phyloP scores from a whole-genome alignment of 2,888 invertebrate species.

The Fragum sueziense region DNA sequence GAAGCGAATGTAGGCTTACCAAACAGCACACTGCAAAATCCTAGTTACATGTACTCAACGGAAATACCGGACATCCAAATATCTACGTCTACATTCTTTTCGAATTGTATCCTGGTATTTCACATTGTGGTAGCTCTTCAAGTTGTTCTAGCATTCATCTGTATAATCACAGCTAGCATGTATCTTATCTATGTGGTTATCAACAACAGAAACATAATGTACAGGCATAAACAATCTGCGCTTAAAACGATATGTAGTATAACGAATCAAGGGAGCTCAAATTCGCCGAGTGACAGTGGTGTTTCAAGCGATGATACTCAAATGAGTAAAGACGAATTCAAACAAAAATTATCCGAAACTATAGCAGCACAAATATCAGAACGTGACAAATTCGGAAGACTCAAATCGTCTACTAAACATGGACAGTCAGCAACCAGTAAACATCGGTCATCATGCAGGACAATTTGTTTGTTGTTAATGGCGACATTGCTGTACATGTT shows the following conservation, averaged over 20 bases:
- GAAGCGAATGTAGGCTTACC: no score
- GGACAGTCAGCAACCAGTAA: not conserved
- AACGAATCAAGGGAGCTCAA: not conserved
- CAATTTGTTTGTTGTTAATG: conserved; percentile 14
- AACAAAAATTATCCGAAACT: not conserved
- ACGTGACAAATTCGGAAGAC: not conserved
- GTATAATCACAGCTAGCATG: not conserved
- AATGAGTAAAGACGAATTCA: not conserved
- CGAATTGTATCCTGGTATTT: not conserved
- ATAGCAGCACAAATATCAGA: not conserved
- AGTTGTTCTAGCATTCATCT: not conserved
- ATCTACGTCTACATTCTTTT: no score
- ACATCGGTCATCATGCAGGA: not conserved
- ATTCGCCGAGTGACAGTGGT: not conserved
- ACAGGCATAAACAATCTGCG: not conserved
- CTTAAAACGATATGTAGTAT: not conserved
- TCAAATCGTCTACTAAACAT: not conserved
- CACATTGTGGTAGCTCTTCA: not conserved
- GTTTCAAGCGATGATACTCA: not conserved
- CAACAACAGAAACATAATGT: not conserved
- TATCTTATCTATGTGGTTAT: not conserved
- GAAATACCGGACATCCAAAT: not conserved
- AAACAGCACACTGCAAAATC: no score
- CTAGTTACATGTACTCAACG: no score
- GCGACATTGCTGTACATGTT: conserved; percentile 31